Base-by-base conservation (phyloP, 2,888 invertebrate genomes). In the Hirudinaria manillensis region DNA sequence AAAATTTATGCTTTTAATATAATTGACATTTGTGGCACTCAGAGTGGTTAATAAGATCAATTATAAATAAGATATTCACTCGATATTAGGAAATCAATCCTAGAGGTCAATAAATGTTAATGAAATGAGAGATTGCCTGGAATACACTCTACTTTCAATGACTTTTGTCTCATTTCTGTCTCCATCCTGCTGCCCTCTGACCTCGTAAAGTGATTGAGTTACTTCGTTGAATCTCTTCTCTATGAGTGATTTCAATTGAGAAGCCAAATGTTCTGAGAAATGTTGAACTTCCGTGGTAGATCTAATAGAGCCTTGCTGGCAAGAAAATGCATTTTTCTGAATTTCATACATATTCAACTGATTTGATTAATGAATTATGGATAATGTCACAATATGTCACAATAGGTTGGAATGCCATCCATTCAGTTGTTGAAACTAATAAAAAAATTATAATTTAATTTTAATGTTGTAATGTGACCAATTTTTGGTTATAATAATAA, bases 211-310 rank as follows among this genome's bases (percentile, higher is more conserved):
- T n/a, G 32, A 36, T 1, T 68, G 29, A n/a, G 68, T 29, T 13
- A 68, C 19, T 32, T 68, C 68, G 68, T 68, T 68, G 36, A 68
- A 68, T 68, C 68, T 68, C n/a, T 61, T 24, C 29, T 61, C 61
- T 13, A 61, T 61, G 29, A 61, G 61, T 21, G 61, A 61, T 61
- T 61, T 61, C 6, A 61, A 10, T n/a, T 61, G 61, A 2, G 61
- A 61, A 29, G 61, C 61, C 61, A 61, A 24, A 29, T 61, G 61
- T 6, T 61, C 61, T 4, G 61, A 24, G n/a, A 19, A 61, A 16
- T 27, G 61, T 6, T 61, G 61, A 19, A 2, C n/a, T 29, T 61
- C 61, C 29, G 4, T 27, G 24, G 7, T 61, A 10, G 24, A 27
- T 29, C 29, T 61, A n/a, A 61, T 29, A 10, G 13, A 61, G 29